Conservation (phyloP, 2,888 invertebrate species). For the Endotricha flammealis region DNA sequence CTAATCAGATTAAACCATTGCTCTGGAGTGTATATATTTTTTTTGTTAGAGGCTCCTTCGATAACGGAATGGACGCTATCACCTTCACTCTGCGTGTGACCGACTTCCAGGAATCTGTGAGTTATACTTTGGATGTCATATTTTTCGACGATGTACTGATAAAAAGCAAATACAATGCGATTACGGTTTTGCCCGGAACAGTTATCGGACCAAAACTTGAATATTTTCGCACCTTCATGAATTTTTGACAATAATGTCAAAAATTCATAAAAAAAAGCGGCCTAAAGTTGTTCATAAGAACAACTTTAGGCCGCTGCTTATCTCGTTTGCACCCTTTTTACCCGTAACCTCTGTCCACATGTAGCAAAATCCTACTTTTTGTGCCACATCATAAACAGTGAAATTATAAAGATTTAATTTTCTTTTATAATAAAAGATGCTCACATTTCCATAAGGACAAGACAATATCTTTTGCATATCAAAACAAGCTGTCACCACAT, state of each 20-base stretch:
- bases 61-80: constrained; percentile 27
- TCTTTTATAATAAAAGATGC: constrained; percentile 20
- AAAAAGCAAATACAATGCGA: constrained; percentile 24
- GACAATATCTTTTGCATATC: constrained; percentile 21
- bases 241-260: too few species aligned
- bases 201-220: too few species aligned
- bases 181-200: constrained; percentile 32
- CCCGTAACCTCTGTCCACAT: too few species aligned
- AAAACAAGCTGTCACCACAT: constrained; percentile 15
- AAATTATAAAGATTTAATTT: constrained; percentile 19
- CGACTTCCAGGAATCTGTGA: constrained; percentile 27
- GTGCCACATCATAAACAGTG: constrained; percentile 17
- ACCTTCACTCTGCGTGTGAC: constrained; percentile 29
- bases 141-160: constrained; percentile 19
- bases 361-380: too few species aligned
- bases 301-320: too few species aligned
- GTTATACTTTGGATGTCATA: constrained; percentile 21
- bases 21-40: constrained; percentile 15
- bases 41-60: constrained; percentile 14
- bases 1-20: constrained; percentile 11
- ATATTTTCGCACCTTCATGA: too few species aligned
- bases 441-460: constrained; percentile 17
- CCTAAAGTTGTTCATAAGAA: too few species aligned
- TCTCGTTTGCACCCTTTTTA: too few species aligned
- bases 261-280: too few species aligned